phyloP scores from a whole-genome alignment of 2,888 invertebrate genomes.

The Lasioglossum malachurum region DNA sequence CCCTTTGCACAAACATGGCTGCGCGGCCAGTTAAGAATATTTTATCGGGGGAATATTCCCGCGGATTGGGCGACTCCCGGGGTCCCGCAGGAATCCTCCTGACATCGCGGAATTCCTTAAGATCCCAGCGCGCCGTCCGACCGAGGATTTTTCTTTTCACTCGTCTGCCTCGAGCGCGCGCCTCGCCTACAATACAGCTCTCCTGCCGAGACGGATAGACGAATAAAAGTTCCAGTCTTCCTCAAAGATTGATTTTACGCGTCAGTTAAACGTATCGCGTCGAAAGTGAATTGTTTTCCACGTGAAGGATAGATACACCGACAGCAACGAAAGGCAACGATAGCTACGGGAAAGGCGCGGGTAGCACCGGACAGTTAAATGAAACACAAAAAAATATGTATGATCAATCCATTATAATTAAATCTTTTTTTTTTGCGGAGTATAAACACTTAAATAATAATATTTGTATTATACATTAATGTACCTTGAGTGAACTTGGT shows the following conservation, averaged over 20 bases:
- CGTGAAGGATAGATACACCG: not conserved
- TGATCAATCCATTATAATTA: not conserved
- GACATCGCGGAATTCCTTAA: constrained; percentile 72
- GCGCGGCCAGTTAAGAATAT: constrained; percentile 72
- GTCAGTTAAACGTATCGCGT: constrained; percentile 21
- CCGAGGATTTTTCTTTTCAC: constrained; percentile 57
- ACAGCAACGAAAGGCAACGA: not conserved
- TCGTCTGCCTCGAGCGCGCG: constrained; percentile 15
- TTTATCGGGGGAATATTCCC: constrained; percentile 75
- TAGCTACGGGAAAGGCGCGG: not conserved
- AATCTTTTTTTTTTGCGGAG: too few species aligned
- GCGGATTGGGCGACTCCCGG: constrained; percentile 44
- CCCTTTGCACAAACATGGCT: constrained; percentile 64
- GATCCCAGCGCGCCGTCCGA: constrained; percentile 38
- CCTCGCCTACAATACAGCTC: constrained; percentile 35
- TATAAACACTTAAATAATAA: too few species aligned
- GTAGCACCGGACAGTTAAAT: not conserved
- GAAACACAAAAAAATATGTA: not conserved
- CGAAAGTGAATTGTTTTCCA: not conserved
- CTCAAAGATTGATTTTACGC: constrained; percentile 52
- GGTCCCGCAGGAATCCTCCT: constrained; percentile 74
- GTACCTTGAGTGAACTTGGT: not conserved
- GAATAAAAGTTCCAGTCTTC: constrained; percentile 53
- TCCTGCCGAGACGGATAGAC: constrained; percentile 50
- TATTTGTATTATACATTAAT: too few species aligned